These are phyloP conservation scores for Sepiola atlantica DNA, from an alignment of 2,888 invertebrate genomes.

Conservation along the genomic window DNA sequence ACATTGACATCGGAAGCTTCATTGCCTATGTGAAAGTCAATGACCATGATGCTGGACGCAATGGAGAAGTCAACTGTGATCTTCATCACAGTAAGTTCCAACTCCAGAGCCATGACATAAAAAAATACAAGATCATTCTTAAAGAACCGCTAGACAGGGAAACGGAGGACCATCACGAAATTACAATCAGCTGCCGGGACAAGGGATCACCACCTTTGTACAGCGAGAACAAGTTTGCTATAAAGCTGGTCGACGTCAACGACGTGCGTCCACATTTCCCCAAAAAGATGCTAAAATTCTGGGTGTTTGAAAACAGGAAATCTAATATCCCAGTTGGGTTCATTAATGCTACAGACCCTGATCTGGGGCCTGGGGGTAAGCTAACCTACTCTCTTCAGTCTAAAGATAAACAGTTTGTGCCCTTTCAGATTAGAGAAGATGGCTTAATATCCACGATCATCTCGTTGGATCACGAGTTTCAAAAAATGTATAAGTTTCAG, in stretches of 20 bases:
- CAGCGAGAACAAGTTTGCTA: neutral
- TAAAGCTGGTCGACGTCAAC: neutral
- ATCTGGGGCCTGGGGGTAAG: neutral
- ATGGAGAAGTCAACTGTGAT: neutral
- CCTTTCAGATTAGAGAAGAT: neutral
- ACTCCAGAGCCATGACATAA: neutral
- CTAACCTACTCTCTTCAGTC: constrained; percentile 15
- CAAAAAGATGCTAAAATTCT: neutral
- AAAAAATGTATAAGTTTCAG: neutral
- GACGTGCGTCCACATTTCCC: neutral
- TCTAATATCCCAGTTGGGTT: neutral
- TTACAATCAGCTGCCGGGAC: neutral
- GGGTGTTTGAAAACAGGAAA: neutral
- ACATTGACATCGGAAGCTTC: neutral
- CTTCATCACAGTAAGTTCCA: neutral
- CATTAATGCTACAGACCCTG: neutral
- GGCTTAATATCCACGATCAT: neutral
- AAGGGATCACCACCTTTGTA: neutral
- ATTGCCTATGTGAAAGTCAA: neutral
- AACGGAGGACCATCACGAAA: neutral
- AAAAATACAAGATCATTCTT: neutral
- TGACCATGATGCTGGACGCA: neutral
- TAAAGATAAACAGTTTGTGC: neutral
- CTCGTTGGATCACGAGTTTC: neutral
- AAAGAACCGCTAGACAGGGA: neutral